Percentiles rank a stretch among this genome's conserved stretches.
Conservation (phyloP, 2,797 vertebrate species). For the Bovichtus diacanthus region DNA sequence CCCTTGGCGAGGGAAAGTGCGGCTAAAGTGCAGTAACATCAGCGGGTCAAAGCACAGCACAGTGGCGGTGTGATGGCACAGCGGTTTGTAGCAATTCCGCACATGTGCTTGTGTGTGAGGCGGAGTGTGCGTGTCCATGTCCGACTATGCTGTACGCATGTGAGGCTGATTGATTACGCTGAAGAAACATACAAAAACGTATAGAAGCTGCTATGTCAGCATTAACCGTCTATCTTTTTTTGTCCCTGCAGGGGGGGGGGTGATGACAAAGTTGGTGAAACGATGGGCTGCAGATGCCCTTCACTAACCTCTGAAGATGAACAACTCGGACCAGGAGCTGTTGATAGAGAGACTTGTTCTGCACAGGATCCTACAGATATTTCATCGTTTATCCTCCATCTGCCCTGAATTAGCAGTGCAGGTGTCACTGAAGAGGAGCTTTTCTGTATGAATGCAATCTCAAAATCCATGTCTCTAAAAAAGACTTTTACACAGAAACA, state of each 20-base stretch:
- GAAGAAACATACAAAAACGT: conserved; percentile 12
- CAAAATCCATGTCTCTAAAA: background rate
- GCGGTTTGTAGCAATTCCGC: conserved; percentile 12
- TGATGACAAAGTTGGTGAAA: conserved; percentile 61
- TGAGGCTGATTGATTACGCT: conserved; percentile 11
- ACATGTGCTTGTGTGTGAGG: conserved; percentile 13
- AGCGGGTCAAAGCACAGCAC: conserved; percentile 45
- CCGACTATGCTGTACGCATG: background rate
- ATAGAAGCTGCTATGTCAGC: conserved; percentile 41
- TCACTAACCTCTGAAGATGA: conserved; percentile 69
- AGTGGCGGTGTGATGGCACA: background rate
- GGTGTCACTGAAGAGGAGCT: background rate
- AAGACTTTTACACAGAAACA: background rate
- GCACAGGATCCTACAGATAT: conserved; percentile 39
- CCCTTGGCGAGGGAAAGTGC: conserved; percentile 23
- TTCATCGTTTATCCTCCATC: conserved; percentile 55
- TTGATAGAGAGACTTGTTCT: conserved; percentile 65
- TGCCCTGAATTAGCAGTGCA: conserved; percentile 35
- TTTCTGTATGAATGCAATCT: background rate
- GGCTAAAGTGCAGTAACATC: conserved; percentile 47
- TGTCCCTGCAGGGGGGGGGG: background rate
- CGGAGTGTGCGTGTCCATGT: background rate
- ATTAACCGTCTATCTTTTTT: conserved; percentile 25
- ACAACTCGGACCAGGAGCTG: conserved; percentile 43
- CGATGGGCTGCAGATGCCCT: conserved; percentile 69